phyloP scores from a whole-genome alignment of 2,113 vertebrate species.

The Pygoscelis adeliae region DNA sequence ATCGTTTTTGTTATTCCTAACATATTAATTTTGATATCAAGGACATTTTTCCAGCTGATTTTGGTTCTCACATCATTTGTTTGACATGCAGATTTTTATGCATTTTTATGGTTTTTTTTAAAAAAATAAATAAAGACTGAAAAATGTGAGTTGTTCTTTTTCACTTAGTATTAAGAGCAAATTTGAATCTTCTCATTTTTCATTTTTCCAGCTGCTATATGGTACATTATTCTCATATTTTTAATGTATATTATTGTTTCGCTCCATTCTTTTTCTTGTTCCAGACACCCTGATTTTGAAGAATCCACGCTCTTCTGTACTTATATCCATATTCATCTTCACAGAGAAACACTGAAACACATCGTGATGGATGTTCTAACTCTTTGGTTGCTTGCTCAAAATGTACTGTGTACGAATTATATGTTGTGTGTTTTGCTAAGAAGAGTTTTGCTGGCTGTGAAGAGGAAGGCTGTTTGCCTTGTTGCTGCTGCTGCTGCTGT shows the following conservation, averaged over 20 bases:
- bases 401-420: neutral
- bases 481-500: neutral
- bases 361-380: neutral
- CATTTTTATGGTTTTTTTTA: neutral
- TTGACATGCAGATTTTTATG: neutral
- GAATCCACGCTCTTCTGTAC: neutral
- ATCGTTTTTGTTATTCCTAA: neutral
- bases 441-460: neutral
- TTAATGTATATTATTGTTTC: neutral
- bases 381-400: neutral
- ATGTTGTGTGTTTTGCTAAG: neutral
- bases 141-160: neutral
- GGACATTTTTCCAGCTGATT: neutral
- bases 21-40: neutral
- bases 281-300: neutral
- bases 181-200: neutral
- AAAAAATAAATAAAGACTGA: neutral
- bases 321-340: neutral
- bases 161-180: neutral
- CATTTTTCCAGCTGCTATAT: neutral
- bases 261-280: neutral
- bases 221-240: neutral
- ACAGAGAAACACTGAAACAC: neutral
- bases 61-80: neutral
- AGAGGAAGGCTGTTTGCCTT: neutral